phyloP scores from a whole-genome alignment of 2,888 invertebrate species.

The Hyles lineata region DNA sequence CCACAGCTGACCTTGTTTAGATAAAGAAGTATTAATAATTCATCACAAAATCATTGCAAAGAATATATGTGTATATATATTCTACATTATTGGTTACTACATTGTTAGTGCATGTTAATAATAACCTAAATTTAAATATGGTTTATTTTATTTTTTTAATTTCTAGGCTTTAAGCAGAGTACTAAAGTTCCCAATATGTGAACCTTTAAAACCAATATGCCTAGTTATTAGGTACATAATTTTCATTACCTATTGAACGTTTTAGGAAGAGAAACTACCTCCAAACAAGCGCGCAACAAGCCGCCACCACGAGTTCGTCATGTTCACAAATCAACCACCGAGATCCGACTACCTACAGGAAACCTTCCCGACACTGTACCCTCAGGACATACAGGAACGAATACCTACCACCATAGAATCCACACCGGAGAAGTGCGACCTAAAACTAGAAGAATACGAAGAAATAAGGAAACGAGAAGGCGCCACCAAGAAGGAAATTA shows the following conservation, averaged over 20 bases:
- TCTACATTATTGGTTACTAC: no score
- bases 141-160: no score
- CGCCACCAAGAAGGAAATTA: constrained; percentile 51
- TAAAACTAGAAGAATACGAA: constrained; percentile 54
- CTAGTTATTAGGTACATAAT: background rate
- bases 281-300: constrained; percentile 54
- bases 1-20: no score
- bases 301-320: constrained; percentile 59
- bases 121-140: no score
- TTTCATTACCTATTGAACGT: constrained; percentile 28
- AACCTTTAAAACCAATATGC: no score
- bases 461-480: constrained; percentile 49
- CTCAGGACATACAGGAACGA: constrained; percentile 33
- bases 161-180: no score
- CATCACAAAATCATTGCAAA: no score
- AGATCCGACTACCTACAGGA: constrained; percentile 49
- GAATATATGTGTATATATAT: no score
- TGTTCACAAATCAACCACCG: constrained; percentile 58
- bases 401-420: constrained; percentile 29
- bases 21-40: no score
- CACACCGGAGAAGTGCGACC: constrained; percentile 46
- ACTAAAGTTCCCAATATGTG: no score
- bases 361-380: constrained; percentile 60
- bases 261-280: constrained; percentile 61
- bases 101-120: no score